Evolutionary conservation across 1,140 invertebrate species (phyloP).

Genomic region (Carposina sasakii): DNA sequence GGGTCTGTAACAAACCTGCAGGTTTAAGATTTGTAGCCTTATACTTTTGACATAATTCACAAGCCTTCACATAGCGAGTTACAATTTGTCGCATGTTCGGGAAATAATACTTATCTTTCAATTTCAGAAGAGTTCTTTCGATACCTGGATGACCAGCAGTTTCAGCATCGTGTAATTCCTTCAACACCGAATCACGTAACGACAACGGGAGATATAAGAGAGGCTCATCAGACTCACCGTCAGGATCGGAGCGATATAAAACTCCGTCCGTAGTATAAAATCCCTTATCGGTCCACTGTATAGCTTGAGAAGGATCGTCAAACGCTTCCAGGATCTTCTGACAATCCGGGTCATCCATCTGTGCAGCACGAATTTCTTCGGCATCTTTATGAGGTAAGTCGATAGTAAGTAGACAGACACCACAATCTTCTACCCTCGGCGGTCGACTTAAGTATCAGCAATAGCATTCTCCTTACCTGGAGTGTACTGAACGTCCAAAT

Average conservation of each 20-base stretch:
- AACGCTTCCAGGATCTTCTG: conserved; percentile 8
- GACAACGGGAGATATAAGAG: conserved; percentile 20
- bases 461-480: conserved; percentile 25
- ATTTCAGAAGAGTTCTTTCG: background rate
- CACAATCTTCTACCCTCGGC: conserved; percentile 1
- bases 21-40: no score
- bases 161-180: conserved; percentile 28
- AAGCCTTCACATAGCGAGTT: conserved; percentile 23
- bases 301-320: conserved; percentile 13
- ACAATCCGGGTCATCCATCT: conserved; percentile 14
- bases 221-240: conserved; percentile 19
- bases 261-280: no score
- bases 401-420: conserved; percentile 5
- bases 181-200: conserved; percentile 9
- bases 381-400: conserved; percentile 4
- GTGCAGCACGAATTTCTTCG: conserved; percentile 10
- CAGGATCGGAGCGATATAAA: conserved; percentile 11
- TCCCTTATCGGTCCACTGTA: conserved; percentile 4
- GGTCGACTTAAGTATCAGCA: conserved; percentile 22
- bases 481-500: conserved; percentile 23
- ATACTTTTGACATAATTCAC: conserved; percentile 28
- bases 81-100: conserved; percentile 19
- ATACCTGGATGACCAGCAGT: conserved; percentile 33
- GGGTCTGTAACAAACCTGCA: conserved; percentile 29
- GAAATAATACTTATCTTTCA: conserved; percentile 31